Conservation (phyloP, 1,140 invertebrate species). For the Pseudomyrmex dendroicus region DNA sequence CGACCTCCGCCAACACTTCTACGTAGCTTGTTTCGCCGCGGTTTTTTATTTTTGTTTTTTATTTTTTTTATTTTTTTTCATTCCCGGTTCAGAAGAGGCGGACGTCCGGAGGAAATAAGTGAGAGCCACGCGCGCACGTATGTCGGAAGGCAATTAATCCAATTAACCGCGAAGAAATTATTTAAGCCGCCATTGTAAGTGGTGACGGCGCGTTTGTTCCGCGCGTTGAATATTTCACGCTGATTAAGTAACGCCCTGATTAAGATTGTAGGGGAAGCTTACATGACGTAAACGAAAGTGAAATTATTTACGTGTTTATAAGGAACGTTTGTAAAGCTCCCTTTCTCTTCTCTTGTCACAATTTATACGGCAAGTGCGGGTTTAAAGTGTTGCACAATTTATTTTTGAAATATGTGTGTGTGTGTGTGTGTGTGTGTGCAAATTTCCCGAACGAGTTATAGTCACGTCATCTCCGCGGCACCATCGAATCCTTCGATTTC, state of each 20-base stretch:
- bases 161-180: conserved; percentile 34
- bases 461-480: conserved; percentile 22
- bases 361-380: conserved; percentile 8
- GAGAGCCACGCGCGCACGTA: background rate
- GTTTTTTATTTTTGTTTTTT: too few species aligned
- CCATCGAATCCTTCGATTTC: conserved; percentile 60
- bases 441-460: conserved; percentile 15
- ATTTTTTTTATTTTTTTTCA: background rate
- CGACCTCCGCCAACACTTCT: conserved; percentile 43
- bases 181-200: conserved; percentile 11
- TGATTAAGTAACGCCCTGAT: too few species aligned
- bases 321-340: background rate
- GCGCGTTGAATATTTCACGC: background rate
- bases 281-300: background rate
- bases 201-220: background rate
- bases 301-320: background rate
- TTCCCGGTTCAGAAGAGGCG: background rate
- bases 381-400: conserved; percentile 30
- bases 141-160: conserved; percentile 45
- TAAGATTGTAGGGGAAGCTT: too few species aligned
- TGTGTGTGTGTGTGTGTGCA: too few species aligned
- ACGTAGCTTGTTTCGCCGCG: conserved; percentile 34
- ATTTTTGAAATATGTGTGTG: conserved; percentile 40
- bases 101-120: conserved; percentile 36
- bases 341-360: conserved; percentile 8